A percentile compares a stretch with the other conserved stretches of the same genome.
Conservation (phyloP, 2,113 vertebrate genomes). For the Stercorarius parasiticus region DNA sequence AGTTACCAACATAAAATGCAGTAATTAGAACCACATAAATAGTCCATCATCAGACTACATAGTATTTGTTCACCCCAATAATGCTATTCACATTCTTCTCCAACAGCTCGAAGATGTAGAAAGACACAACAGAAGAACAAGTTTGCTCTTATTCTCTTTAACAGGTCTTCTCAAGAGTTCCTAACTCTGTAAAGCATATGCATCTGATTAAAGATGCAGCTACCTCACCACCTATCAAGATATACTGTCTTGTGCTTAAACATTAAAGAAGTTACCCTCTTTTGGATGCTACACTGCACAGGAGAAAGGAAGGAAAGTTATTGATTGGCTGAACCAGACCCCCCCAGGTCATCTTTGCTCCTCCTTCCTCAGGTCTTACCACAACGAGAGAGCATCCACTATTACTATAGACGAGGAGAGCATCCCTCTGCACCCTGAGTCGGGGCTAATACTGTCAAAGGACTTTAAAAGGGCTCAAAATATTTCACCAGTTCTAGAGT, state of each 20-base stretch:
- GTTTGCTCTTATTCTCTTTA: not conserved
- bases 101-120: not conserved
- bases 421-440: not conserved
- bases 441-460: not conserved
- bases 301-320: not conserved
- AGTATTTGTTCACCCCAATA: not conserved
- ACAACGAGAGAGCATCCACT: not conserved
- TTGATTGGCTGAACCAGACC: slow-evolving; percentile 36
- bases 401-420: not conserved
- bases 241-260: not conserved
- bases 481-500: not conserved
- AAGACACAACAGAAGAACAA: not conserved
- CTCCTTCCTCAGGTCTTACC: not conserved
- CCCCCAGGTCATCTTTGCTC: slow-evolving; percentile 16
- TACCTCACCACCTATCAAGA: not conserved
- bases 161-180: not conserved
- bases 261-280: slow-evolving; percentile 19
- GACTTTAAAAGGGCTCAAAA: not conserved
- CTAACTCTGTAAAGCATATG: not conserved
- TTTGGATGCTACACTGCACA: slow-evolving; percentile 33
- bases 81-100: not conserved
- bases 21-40: not conserved
- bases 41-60: not conserved
- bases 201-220: not conserved
- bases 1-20: not conserved